A percentile compares a stretch with the other conserved stretches of the same genome.
phyloP scores from a whole-genome alignment of 1,140 invertebrate genomes.

The Limonius californicus region DNA sequence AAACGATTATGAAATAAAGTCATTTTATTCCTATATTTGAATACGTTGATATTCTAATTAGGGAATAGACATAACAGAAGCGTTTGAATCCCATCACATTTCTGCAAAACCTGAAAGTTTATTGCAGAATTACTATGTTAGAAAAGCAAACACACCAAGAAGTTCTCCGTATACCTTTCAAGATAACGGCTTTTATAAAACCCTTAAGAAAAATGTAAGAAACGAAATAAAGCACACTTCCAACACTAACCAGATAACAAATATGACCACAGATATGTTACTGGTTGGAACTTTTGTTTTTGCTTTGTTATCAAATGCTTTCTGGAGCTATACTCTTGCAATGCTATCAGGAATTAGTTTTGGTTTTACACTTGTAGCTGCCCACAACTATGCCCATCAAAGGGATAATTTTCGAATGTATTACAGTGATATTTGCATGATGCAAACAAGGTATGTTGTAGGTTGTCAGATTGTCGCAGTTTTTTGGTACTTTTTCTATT shows the following conservation, averaged over 20 bases:
- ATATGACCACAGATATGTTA: background rate
- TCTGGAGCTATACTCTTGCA: background rate
- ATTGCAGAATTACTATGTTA: conserved; percentile 55
- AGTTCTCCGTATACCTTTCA: conserved; percentile 58
- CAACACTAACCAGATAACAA: background rate
- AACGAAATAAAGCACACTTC: background rate
- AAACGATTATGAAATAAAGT: no score
- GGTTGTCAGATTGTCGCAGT: no score
- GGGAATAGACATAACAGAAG: conserved; percentile 66
- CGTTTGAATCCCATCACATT: conserved; percentile 59
- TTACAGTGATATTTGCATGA: conserved; percentile 64
- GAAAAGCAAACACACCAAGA: conserved; percentile 50
- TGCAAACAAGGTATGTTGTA: conserved; percentile 57
- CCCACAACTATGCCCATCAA: conserved; percentile 80
- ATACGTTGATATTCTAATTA: no score
- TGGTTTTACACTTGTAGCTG: conserved; percentile 47
- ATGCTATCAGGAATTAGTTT: background rate
- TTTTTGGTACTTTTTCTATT: no score
- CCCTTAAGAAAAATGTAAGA: conserved; percentile 51
- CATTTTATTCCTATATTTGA: no score
- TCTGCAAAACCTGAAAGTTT: conserved; percentile 48
- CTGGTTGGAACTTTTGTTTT: background rate
- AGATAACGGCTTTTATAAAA: conserved; percentile 59
- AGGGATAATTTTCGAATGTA: conserved; percentile 79
- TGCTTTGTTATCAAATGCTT: background rate